Conservation (phyloP, 2,113 vertebrate genomes). For the Paradoxurus hermaphroditus region DNA sequence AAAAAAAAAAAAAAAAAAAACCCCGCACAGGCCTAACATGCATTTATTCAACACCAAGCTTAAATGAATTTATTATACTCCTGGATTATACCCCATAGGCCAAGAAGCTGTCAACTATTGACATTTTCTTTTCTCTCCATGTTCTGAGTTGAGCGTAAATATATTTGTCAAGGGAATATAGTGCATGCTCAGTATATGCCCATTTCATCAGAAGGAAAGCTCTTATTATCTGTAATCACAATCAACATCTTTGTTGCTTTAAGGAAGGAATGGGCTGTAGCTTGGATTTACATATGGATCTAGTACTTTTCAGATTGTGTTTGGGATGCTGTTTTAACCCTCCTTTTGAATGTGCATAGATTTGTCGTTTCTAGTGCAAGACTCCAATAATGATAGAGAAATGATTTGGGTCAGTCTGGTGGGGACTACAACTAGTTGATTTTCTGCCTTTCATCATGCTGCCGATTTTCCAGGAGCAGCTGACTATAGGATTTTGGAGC, state of each 20-base stretch:
- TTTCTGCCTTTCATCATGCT: background rate
- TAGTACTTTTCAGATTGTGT: background rate
- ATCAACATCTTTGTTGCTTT: slow-evolving; percentile 62
- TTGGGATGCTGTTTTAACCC: background rate
- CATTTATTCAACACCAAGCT: slow-evolving; percentile 69
- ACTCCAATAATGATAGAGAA: background rate
- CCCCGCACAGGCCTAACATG: slow-evolving; percentile 29
- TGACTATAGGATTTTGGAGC: background rate
- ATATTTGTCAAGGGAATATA: slow-evolving; percentile 71
- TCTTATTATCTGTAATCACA: slow-evolving; percentile 66
- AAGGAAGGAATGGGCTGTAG: background rate
- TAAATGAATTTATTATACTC: slow-evolving; percentile 74
- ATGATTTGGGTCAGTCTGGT: background rate
- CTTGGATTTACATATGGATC: slow-evolving; percentile 44
- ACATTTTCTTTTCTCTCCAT: slow-evolving; percentile 75
- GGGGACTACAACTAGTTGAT: background rate
- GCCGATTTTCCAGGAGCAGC: background rate
- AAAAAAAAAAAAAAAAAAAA: background rate
- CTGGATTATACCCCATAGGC: slow-evolving; percentile 71
- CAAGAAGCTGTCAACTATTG: slow-evolving; percentile 75
- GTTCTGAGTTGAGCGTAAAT: slow-evolving; percentile 69
- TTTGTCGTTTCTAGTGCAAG: background rate
- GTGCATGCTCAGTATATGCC: slow-evolving; percentile 44
- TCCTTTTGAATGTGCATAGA: background rate
- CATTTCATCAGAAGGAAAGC: slow-evolving; percentile 65